Evolutionary conservation across 2,113 vertebrate genomes (phyloP).

Genomic region (Epinephelus lanceolatus): DNA sequence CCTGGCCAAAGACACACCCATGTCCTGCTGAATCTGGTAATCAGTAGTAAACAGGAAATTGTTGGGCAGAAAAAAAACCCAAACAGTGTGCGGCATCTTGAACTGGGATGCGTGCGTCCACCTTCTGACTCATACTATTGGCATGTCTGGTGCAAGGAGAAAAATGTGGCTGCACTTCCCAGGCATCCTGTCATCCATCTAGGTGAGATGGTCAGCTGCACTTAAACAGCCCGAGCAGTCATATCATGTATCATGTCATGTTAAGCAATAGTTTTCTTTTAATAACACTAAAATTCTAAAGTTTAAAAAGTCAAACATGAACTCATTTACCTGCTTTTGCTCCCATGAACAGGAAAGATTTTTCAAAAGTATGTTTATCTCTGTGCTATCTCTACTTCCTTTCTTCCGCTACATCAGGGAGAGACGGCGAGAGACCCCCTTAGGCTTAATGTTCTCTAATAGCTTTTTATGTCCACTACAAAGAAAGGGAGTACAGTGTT

Average conservation of each 20-base stretch:
- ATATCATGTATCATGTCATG: too few species aligned
- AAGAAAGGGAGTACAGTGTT: constrained; percentile 27
- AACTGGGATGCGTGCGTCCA: neutral
- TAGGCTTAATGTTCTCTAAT: constrained; percentile 64
- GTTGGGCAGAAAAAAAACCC: constrained; percentile 3
- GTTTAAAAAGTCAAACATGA: neutral
- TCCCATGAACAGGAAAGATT: constrained; percentile 20
- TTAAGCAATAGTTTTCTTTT: neutral
- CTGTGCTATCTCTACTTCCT: constrained; percentile 25
- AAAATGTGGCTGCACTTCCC: neutral
- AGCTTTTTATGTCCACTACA: constrained; percentile 75
- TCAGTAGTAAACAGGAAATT: constrained; percentile 53
- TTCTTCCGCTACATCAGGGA: constrained; percentile 27
- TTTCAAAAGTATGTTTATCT: constrained; percentile 17
- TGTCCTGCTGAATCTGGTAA: constrained; percentile 18
- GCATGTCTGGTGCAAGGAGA: neutral
- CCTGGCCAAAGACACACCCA: constrained; percentile 8
- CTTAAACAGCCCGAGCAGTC: neutral
- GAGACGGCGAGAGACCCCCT: constrained; percentile 23
- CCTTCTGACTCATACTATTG: neutral
- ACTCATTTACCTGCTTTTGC: constrained; percentile 35
- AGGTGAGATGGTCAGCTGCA: neutral
- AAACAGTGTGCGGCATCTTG: neutral
- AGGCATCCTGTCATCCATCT: neutral
- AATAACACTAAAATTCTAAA: neutral